phyloP scores from a whole-genome alignment of 2,797 vertebrate genomes.

The Tinamus major region DNA sequence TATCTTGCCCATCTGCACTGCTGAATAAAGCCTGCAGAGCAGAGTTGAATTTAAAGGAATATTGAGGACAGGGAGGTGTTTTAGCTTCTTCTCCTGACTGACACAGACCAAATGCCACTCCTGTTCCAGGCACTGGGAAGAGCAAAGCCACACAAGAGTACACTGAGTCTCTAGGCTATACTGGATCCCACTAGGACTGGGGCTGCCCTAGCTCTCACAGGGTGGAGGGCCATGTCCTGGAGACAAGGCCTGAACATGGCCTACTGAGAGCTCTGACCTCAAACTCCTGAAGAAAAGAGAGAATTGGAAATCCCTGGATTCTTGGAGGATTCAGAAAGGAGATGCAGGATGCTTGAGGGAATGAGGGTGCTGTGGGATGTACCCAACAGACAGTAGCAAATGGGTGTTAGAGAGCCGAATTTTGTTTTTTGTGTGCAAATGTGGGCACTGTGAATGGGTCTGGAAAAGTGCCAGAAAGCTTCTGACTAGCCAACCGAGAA shows the following conservation, averaged over 20 bases:
- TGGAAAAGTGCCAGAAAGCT: not conserved
- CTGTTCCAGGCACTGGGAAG: not conserved
- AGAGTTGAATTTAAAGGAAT: too few relatives aligned
- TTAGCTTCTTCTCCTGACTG: too few relatives aligned
- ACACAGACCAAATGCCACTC: not conserved
- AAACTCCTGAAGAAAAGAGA: not conserved
- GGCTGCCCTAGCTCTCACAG: not conserved
- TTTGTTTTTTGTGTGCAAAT: not conserved
- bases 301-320: not conserved
- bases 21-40: not conserved
- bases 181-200: not conserved
- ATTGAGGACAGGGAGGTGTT: too few relatives aligned
- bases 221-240: too few relatives aligned
- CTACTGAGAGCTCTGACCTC: not conserved
- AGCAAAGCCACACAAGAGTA: not conserved
- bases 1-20: not conserved
- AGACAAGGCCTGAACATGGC: not conserved
- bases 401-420: not conserved
- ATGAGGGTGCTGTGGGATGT: not conserved
- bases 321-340: not conserved
- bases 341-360: not conserved
- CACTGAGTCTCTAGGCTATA: too few relatives aligned
- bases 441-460: not conserved
- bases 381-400: not conserved
- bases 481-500: not conserved